Base-by-base conservation (phyloP, 2,888 invertebrate species). In the Steinernema carpocapsae region DNA sequence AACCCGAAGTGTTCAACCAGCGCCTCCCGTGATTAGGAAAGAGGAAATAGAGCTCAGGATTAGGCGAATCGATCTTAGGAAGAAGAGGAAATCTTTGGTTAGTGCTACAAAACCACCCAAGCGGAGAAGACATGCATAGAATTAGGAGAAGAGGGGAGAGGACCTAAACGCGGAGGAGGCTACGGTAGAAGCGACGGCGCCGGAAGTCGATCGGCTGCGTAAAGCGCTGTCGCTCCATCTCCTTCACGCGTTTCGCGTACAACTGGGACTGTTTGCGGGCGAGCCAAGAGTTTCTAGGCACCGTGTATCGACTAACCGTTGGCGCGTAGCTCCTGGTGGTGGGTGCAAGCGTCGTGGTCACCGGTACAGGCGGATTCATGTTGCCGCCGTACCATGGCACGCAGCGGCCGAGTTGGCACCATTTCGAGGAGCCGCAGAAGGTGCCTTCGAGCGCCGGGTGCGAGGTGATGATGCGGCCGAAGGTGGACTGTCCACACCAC, bases 401-500 rank as follows among this genome's bases (percentile, higher is more conserved):
- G 78, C 87, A 87, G 70, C 87, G 79, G 71, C 87, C 87, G n/a
- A 83, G 77, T 73, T 82, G 79, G 74, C 86, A 87, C 85, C 86
- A 87, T 32, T 84, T 85, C 71, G 75, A 80, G 6, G 82, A 78
- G 29, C 85, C 86, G 72, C 87, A 87, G 78, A 83, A 83, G 7
- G 87, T 87, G 32, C 86, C 85, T 79, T 83, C 83, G 22, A 83
- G 76, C 2, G 83, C 83, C 1, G 87, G 87, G 79, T 87, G 87
- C n/a, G 88, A 87, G 22, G 87, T 87, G 76, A 87, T 84, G 75
- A 87, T 85, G 72, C 87, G 77, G 45, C 87, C 87, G 70, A 82
- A 87, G 12, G 77, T 76, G 19, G 80, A 79, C 77, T 83, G 83
- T 26, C 87, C 86, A 79, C 87, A 87, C 86, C 87, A 88, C 86